Evolutionary conservation across 2,888 invertebrate genomes (phyloP).

Genomic region (Exocentrus adspersus): DNA sequence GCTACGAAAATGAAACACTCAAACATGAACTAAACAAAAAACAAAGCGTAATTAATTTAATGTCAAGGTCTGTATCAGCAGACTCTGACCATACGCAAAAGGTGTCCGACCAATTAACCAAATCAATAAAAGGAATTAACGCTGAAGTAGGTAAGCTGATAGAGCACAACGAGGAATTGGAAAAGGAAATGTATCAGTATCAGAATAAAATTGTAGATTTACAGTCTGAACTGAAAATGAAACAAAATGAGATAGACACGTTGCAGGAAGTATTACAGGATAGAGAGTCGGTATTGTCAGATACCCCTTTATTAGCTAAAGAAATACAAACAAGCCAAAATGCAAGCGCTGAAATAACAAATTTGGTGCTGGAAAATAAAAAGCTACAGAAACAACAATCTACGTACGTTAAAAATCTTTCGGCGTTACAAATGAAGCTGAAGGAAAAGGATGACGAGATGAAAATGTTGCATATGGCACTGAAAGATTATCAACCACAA

Average conservation of each 20-base stretch:
- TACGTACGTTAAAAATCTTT: background rate
- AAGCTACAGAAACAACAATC: constrained; percentile 5
- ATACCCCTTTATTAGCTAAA: background rate
- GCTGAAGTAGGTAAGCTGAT: background rate
- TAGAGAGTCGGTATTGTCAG: constrained; percentile 30
- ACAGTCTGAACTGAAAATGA: constrained; percentile 34
- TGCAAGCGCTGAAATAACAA: background rate
- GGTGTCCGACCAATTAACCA: background rate
- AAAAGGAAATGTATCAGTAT: constrained; percentile 12
- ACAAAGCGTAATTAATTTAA: constrained; percentile 34
- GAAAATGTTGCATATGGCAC: background rate
- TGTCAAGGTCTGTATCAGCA: background rate
- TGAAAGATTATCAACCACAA: background rate
- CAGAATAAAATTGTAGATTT: constrained; percentile 24
- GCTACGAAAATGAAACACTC: background rate
- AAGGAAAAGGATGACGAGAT: constrained; percentile 15
- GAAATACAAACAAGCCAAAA: background rate
- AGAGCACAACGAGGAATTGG: constrained; percentile 11
- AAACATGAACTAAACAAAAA: constrained; percentile 35
- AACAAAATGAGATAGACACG: constrained; percentile 38
- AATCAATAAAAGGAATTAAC: constrained; percentile 7
- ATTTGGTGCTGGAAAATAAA: background rate
- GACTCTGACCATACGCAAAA: background rate
- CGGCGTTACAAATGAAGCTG: background rate
- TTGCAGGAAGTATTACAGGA: constrained; percentile 44